Evolutionary conservation across 2,888 invertebrate species (phyloP), one percentile per base, ranked within the genome.

Genomic region (Ichneumon xanthorius): DNA sequence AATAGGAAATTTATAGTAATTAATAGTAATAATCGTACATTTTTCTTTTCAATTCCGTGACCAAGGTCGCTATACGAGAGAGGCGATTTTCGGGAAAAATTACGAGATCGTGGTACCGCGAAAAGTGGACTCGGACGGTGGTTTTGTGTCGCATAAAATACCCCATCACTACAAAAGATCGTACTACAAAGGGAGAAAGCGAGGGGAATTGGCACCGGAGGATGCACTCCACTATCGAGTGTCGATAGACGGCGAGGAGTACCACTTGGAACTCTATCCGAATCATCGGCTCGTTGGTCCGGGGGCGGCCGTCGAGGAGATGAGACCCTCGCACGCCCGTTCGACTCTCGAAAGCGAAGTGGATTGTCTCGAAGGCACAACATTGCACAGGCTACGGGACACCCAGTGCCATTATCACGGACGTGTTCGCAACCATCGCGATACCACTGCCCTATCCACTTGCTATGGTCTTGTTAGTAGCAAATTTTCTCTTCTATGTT

Each of bases 341-440:
- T 70, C 68, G 76, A 82, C 19, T 85, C 86, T 63, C 78, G 82
- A 45, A 75, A 70, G 45, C 26, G 55, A 83, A 40, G 19, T 75
- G 22, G 65, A 80, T 78, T 80, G 77, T 78, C 77, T 86, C 68
- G 73, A 83, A 19, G 82, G 87, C 4, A 79, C 91, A 71, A 87
- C 91, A 71, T 86, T 93, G 19, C 88, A 87, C 26, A 85, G 89
- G 55, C 82, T 90, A 19, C 89, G 90, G 16, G 90, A 91, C 55
- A 87, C 88, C 2, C 92, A 92, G 72, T 94, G 94, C 80, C 94
- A 94, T 77, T 95, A 94, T 88, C 93, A 92, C 1, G 95, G 95
- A 2, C 89, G 89, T 11, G 92, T 95, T 58, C 91, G 89, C 67
- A 92, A 93, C 26, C 88, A 91, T 26, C 86, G 88, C 16, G 90